Conservation (phyloP, 2,797 vertebrate species). For the Neosilurus hyrtlii region DNA sequence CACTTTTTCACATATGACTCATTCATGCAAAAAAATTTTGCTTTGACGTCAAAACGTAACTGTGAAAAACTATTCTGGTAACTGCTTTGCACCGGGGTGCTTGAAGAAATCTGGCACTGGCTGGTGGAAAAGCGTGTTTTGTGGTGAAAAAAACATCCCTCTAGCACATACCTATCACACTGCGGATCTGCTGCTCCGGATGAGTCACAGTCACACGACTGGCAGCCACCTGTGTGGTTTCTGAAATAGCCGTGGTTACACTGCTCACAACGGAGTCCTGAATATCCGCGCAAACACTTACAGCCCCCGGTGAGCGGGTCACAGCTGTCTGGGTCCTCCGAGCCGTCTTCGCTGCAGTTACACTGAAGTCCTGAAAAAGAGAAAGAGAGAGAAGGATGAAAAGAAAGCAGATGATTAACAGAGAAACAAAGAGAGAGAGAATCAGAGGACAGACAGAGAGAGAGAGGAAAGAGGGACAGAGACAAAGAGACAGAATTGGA, state of each 20-base stretch:
- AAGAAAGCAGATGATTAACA: background rate
- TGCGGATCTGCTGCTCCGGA: slow-evolving; percentile 46
- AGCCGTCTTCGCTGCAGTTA: slow-evolving; percentile 60
- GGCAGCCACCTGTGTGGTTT: slow-evolving; percentile 53
- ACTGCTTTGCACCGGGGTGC: background rate
- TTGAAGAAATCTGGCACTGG: background rate
- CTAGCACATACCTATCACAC: slow-evolving; percentile 54
- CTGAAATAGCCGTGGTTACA: slow-evolving; percentile 55
- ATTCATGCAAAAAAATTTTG: background rate
- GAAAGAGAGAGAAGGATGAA: background rate
- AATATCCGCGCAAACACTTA: slow-evolving; percentile 53
- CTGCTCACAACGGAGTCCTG: slow-evolving; percentile 52
- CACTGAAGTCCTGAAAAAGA: slow-evolving; percentile 47
- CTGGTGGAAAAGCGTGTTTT: background rate
- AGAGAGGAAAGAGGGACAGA: background rate
- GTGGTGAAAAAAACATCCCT: background rate
- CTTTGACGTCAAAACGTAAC: background rate
- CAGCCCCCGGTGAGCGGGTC: slow-evolving; percentile 54
- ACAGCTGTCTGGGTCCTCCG: slow-evolving; percentile 46
- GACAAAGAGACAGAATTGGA: background rate
- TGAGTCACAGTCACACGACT: slow-evolving; percentile 55
- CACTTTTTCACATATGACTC: background rate
- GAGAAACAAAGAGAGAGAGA: background rate
- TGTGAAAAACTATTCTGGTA: background rate
- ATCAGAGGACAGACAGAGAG: background rate